These are phyloP conservation scores for Mimachlamys varia DNA, from an alignment of 2,888 invertebrate genomes.

Conservation along the genomic window DNA sequence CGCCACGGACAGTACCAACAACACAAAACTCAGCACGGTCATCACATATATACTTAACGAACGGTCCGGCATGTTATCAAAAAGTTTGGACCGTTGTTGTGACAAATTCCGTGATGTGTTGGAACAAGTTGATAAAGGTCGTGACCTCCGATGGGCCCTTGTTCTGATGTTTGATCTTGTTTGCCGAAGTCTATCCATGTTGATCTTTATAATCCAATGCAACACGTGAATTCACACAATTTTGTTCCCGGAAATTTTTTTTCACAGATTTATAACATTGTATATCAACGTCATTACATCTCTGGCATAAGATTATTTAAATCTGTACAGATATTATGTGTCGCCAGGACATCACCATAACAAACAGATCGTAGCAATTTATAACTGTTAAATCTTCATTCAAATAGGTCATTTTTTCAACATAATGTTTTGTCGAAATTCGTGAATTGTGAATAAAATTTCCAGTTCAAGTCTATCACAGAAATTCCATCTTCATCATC, in stretches of 20 bases:
- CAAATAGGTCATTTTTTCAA: too few species aligned
- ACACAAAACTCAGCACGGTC: constrained; percentile 62
- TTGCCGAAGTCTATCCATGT: constrained; percentile 7
- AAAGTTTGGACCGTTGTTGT: constrained; percentile 52
- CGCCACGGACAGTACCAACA: constrained; percentile 58
- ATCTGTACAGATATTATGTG: too few species aligned
- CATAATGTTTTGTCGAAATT: too few species aligned
- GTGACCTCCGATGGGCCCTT: constrained; percentile 14
- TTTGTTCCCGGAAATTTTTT: neutral
- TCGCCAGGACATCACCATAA: too few species aligned
- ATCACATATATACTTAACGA: constrained; percentile 52
- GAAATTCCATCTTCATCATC: too few species aligned
- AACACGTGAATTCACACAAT: neutral
- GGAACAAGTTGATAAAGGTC: constrained; percentile 28
- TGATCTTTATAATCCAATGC: neutral
- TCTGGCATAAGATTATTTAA: too few species aligned
- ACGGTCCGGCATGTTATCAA: constrained; percentile 53
- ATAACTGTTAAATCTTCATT: too few species aligned
- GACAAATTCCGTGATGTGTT: constrained; percentile 44
- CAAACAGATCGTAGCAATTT: too few species aligned
- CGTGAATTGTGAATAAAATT: too few species aligned
- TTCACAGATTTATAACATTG: neutral
- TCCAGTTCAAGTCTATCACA: too few species aligned
- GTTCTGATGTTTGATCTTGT: neutral
- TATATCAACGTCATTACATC: too few species aligned